phyloP scores from a whole-genome alignment of 2,113 vertebrate genomes.

The Balaeniceps rex region DNA sequence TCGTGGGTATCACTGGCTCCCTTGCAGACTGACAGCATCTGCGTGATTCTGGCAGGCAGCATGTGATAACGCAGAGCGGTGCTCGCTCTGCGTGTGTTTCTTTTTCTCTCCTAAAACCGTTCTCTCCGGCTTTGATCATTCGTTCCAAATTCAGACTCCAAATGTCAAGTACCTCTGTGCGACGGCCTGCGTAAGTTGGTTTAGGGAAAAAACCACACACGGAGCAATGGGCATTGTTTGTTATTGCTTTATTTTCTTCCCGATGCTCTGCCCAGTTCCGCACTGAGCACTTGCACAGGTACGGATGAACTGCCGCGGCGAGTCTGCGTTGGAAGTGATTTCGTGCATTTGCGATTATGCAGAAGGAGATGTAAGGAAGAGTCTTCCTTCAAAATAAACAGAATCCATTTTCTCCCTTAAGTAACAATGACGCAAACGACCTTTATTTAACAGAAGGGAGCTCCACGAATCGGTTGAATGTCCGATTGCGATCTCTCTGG shows the following conservation, averaged over 20 bases:
- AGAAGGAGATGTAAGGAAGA: slow-evolving; percentile 25
- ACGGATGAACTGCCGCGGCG: neutral
- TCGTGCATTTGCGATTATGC: neutral
- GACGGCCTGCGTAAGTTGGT: neutral
- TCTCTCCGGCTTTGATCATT: neutral
- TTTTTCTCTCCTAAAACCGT: neutral
- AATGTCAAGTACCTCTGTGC: neutral
- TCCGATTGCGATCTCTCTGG: slow-evolving; percentile 91
- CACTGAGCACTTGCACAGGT: slow-evolving; percentile 11
- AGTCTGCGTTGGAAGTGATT: neutral
- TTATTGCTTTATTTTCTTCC: neutral
- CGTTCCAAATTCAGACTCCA: neutral
- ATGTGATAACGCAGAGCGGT: neutral
- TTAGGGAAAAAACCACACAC: fast-evolving
- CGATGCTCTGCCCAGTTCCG: neutral
- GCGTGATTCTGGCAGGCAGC: neutral
- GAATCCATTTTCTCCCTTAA: slow-evolving; percentile 29
- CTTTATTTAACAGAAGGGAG: slow-evolving; percentile 91
- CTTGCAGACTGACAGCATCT: neutral
- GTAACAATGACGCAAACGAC: slow-evolving; percentile 82
- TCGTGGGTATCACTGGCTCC: neutral
- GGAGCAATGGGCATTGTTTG: neutral
- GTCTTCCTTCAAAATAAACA: slow-evolving; percentile 51
- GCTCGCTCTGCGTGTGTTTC: neutral
- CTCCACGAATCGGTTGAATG: slow-evolving; percentile 83